Conservation (phyloP, 2,888 invertebrate genomes). For the Aphrophora alni region DNA sequence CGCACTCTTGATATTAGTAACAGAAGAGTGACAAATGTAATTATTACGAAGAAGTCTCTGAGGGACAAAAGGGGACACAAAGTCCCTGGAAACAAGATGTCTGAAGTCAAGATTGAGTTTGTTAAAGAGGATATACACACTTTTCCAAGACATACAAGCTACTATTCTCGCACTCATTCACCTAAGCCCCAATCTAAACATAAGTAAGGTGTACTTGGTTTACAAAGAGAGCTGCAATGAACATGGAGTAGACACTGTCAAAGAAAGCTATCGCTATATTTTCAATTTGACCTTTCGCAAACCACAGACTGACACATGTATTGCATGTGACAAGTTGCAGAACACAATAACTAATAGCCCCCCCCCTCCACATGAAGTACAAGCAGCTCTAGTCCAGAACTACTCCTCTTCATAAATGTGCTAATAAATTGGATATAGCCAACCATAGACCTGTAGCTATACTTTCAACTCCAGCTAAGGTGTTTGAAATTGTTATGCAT, state of each 20-base stretch:
- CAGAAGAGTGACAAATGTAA: too few species aligned
- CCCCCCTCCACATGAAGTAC: background rate
- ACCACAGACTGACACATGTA: slow-evolving; percentile 14
- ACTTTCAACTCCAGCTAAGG: too few species aligned
- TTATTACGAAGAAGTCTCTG: slow-evolving; percentile 11
- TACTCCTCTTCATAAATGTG: too few species aligned
- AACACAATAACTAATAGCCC: background rate
- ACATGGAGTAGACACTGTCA: background rate
- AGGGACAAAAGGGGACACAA: slow-evolving; percentile 11
- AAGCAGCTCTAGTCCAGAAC: too few species aligned
- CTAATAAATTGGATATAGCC: too few species aligned
- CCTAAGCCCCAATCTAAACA: slow-evolving; percentile 3
- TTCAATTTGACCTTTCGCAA: slow-evolving; percentile 15
- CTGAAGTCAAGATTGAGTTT: background rate
- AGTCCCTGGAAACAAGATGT: slow-evolving; percentile 3
- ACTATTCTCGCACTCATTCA: slow-evolving; percentile 13
- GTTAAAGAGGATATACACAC: slow-evolving; percentile 9
- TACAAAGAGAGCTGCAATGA: background rate
- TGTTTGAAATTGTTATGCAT: too few species aligned
- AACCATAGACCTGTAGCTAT: too few species aligned
- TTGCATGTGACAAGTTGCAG: slow-evolving; percentile 2
- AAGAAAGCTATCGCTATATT: slow-evolving; percentile 12
- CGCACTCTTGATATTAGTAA: too few species aligned
- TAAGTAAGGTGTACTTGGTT: background rate
- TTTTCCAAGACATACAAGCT: slow-evolving; percentile 24